Percentiles rank a stretch among this genome's conserved stretches.
Conservation (phyloP, 2,888 invertebrate species). For the Rhingia rostrata region DNA sequence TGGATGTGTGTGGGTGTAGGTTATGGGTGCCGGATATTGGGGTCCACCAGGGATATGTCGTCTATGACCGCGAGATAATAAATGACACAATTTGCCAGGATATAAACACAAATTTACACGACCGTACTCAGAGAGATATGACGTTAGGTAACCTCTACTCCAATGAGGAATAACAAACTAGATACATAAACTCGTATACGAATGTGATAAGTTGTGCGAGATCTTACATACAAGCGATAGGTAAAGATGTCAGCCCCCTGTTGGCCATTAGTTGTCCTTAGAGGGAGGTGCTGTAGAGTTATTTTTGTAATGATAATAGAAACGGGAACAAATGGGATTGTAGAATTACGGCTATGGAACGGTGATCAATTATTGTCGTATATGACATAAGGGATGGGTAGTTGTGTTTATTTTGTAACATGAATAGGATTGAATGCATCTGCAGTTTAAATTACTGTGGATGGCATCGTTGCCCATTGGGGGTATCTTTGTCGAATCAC, state of each 20-base stretch:
- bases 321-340: constrained; percentile 20
- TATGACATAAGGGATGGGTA: too few species aligned
- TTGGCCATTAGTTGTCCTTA: constrained; percentile 30
- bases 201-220: neutral
- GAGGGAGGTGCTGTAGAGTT: constrained; percentile 6
- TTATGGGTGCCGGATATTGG: constrained; percentile 11
- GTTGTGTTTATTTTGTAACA: too few species aligned
- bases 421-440: too few species aligned
- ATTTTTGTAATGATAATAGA: constrained; percentile 30
- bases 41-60: constrained; percentile 41
- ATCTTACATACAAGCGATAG: constrained; percentile 1
- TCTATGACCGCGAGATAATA: constrained; percentile 71
- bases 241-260: constrained; percentile 27
- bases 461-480: too few species aligned
- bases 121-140: constrained; percentile 68
- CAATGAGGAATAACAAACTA: constrained; percentile 46
- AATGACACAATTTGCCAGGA: constrained; percentile 67
- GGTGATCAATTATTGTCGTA: neutral
- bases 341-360: constrained; percentile 31
- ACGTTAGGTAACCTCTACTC: constrained; percentile 57
- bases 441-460: too few species aligned
- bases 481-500: too few species aligned
- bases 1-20: neutral
- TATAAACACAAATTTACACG: constrained; percentile 58
- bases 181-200: neutral